phyloP scores from a whole-genome alignment of 2,888 invertebrate species.

The Neelides folsomi region DNA sequence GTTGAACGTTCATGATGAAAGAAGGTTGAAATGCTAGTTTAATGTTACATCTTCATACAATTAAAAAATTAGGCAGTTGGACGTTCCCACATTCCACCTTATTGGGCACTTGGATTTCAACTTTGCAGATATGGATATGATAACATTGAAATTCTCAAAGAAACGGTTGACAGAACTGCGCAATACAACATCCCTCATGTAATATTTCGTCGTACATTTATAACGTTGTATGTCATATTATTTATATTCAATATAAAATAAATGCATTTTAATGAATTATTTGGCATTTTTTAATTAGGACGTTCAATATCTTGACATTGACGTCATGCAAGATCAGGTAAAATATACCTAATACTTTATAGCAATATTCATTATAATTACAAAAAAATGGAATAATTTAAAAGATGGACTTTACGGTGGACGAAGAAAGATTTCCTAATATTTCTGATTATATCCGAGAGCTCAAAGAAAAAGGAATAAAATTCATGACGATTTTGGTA shows the following conservation, averaged over 20 bases:
- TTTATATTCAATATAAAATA: not conserved
- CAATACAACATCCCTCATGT: constrained; percentile 62
- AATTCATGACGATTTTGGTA: constrained; percentile 19
- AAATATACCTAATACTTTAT: not conserved
- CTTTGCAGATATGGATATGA: constrained; percentile 58
- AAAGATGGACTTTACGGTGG: constrained; percentile 67
- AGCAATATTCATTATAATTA: too few relatives aligned
- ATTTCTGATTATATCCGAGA: constrained; percentile 54
- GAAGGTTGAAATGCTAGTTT: too few relatives aligned
- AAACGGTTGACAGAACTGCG: constrained; percentile 53
- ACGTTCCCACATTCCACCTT: constrained; percentile 65
- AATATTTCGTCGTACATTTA: not conserved
- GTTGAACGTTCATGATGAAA: too few relatives aligned
- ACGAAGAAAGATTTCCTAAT: constrained; percentile 46
- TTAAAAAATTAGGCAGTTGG: constrained; percentile 43
- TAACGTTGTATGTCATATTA: too few relatives aligned
- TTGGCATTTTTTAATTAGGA: constrained; percentile 12
- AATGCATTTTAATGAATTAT: not conserved
- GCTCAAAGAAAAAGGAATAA: constrained; percentile 45
- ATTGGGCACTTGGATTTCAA: constrained; percentile 80
- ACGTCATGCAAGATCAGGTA: constrained; percentile 34
- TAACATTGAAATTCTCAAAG: constrained; percentile 49
- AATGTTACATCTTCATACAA: not conserved
- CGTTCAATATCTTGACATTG: constrained; percentile 31
- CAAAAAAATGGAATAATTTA: too few relatives aligned